Base-by-base conservation (phyloP, 2,888 invertebrate genomes). In the Amphimallon solstitiale region DNA sequence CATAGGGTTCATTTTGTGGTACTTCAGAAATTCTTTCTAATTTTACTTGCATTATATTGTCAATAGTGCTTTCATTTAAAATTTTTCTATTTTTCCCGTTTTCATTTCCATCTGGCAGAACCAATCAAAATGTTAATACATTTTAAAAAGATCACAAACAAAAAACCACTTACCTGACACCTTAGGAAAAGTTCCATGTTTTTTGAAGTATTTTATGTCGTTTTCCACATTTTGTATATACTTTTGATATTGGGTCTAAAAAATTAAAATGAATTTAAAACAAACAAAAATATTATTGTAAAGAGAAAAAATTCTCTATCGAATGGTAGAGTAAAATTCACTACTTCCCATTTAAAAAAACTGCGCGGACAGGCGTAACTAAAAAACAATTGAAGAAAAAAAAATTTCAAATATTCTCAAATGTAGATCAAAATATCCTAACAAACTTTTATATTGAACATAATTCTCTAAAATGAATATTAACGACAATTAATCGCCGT, bases 1-100 rank as follows among this genome's bases (percentile, higher is more conserved):
- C 7, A 21, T 23, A 1, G 3, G 2, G 3, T 9, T 9, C 2
- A 0, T 56, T 40, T 14, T 38, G 5, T 1, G 52, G 14, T 14
- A 56, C 19, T 56, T 56, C 56, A 1, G 56, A 56, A 40, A 40
- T 56, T 4, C 56, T 56, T 40, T 56, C 56, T 6, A 56, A 23
- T 23, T 56, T 56, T 40, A 56, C 10, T 40, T 23, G 38, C 10
- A 5, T 12, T 1, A 7, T 6, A 56, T 56, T 40, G 12, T 40
- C 23, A 12, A 6, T n/a, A 0, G 1, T 6, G 40, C 23, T 40
- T 40, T 56, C 56, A 21, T 40, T 56, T 40, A 56, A 29, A 3
- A 38, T 23, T 56, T 1, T 40, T 12, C 9, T 37, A 17, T 6
- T 52, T 52, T 17, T 7, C 12, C 2, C 4, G 17, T 35, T 6